A percentile compares a stretch with the other conserved stretches of the same genome.
Evolutionary conservation across 2,797 vertebrate genomes (phyloP).

Genomic region (Pantherophis vulpinus): DNA sequence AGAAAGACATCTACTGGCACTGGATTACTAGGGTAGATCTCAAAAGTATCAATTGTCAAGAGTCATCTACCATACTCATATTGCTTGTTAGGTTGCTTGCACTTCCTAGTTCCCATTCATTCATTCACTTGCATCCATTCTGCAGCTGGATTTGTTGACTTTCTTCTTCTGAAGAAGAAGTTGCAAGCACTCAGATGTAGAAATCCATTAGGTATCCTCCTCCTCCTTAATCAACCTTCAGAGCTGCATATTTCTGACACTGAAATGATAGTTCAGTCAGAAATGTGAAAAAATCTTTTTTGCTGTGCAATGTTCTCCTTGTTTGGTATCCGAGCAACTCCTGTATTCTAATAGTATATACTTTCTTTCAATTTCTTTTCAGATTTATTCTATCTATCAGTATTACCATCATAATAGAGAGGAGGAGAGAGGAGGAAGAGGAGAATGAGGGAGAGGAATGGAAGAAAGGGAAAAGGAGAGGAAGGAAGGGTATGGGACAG

Average conservation of each 20-base stretch:
- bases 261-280: not conserved
- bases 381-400: no score
- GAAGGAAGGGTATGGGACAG: no score
- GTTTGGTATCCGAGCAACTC: no score
- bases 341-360: no score
- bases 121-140: not conserved
- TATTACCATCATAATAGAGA: no score
- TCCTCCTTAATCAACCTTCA: not conserved
- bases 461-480: no score
- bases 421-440: no score
- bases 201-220: not conserved
- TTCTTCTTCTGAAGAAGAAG: not conserved
- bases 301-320: no score
- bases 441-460: no score
- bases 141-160: not conserved
- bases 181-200: not conserved
- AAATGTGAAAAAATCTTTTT: not conserved
- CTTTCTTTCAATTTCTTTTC: no score
- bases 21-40: not conserved
- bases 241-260: not conserved
- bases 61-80: not conserved
- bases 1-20: accelerated
- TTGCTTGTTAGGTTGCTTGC: not conserved
- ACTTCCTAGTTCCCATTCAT: not conserved
- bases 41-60: not conserved